Evolutionary conservation across 2,113 vertebrate genomes (phyloP).

Genomic region (Corythaixoides concolor): DNA sequence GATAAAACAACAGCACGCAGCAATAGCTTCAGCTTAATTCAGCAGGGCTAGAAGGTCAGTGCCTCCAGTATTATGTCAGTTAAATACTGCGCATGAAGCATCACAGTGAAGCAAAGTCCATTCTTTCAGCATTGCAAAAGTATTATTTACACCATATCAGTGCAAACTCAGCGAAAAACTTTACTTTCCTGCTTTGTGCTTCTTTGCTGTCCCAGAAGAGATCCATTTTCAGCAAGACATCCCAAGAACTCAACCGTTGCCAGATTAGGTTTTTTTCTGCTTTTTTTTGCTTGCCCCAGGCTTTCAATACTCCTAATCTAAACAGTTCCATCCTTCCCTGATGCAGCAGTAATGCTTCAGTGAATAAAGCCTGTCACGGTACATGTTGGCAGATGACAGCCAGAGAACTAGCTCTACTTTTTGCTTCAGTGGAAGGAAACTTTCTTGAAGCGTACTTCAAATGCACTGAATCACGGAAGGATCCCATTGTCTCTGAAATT

Average conservation of each 20-base stretch:
- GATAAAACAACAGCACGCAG: not conserved
- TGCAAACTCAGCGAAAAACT: not conserved
- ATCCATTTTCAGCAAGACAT: not conserved
- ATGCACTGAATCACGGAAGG: not conserved
- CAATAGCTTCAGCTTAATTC: not conserved
- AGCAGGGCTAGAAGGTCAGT: not conserved
- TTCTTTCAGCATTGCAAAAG: not conserved
- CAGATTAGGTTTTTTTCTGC: fast-evolving
- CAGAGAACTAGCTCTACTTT: not conserved
- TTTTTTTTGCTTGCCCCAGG: not conserved
- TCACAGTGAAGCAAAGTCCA: not conserved
- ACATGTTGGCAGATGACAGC: not conserved
- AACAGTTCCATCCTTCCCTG: not conserved
- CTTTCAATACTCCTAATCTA: not conserved
- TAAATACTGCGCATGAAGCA: not conserved
- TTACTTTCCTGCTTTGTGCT: not conserved
- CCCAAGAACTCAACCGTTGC: not conserved
- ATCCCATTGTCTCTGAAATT: not conserved
- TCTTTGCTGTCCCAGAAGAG: not conserved
- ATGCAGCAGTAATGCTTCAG: not conserved
- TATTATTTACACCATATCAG: not conserved
- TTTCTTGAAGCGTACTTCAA: not conserved
- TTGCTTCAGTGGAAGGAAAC: not conserved
- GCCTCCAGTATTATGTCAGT: not conserved
- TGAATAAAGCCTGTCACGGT: not conserved